phyloP scores from a whole-genome alignment of 2,888 invertebrate genomes.

The Drosophila demipolita region DNA sequence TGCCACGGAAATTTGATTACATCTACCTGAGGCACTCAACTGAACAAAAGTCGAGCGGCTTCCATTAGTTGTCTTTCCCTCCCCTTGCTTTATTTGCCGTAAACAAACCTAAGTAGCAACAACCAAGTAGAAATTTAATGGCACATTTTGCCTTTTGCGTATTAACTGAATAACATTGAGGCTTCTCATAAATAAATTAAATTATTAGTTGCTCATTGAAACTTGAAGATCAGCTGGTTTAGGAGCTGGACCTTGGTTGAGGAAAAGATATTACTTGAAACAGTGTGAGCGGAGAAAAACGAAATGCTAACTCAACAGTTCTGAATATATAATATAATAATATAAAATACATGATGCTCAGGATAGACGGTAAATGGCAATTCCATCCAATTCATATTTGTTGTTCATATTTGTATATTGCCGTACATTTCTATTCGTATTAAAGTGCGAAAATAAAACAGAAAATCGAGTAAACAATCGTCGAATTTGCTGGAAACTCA shows the following conservation, averaged over 20 bases:
- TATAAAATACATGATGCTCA: not conserved
- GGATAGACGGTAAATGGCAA: not conserved
- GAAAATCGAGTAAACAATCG: not conserved
- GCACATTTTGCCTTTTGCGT: constrained; percentile 40
- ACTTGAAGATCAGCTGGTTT: not conserved
- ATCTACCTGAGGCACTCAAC: constrained; percentile 28
- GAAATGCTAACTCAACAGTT: not conserved
- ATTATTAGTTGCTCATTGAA: constrained; percentile 29
- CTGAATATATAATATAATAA: not conserved
- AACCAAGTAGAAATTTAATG: constrained; percentile 43
- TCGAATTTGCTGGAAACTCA: not conserved
- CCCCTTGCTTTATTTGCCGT: not conserved
- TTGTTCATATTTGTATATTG: not conserved
- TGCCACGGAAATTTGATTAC: constrained; percentile 34
- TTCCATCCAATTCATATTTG: not conserved
- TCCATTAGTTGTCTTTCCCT: constrained; percentile 1
- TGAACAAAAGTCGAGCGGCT: constrained; percentile 12
- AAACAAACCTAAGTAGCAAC: constrained; percentile 28
- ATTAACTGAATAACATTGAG: constrained; percentile 32
- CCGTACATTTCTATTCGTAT: not conserved
- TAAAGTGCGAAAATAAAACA: not conserved
- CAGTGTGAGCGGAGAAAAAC: not conserved
- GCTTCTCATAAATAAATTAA: constrained; percentile 19
- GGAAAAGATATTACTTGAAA: not conserved
- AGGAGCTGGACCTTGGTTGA: not conserved